phyloP scores from a whole-genome alignment of 2,113 vertebrate species.

The Dasypus novemcinctus region DNA sequence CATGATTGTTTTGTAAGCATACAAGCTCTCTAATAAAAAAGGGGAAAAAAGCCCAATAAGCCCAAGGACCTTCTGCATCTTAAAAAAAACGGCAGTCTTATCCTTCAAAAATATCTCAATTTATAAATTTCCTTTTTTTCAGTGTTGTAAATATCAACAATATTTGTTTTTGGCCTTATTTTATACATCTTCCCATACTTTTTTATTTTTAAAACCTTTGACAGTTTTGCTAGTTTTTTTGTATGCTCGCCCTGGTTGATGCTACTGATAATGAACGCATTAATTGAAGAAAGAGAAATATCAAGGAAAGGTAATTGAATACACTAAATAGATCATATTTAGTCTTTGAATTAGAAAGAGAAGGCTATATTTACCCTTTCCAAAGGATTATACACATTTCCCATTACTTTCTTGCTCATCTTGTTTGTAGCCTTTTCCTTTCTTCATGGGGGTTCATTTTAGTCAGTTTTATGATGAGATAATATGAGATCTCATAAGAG shows the following conservation, averaged over 20 bases:
- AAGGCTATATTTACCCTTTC: neutral
- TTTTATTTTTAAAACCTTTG: constrained; percentile 3
- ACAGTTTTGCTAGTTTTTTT: neutral
- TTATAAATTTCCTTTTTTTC: neutral
- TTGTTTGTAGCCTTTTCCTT: neutral
- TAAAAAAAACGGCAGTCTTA: neutral
- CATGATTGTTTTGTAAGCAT: no score
- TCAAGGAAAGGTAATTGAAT: neutral
- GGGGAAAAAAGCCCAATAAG: no score
- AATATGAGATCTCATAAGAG: constrained; percentile 10
- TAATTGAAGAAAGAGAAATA: neutral
- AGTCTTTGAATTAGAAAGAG: neutral
- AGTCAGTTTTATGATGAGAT: neutral
- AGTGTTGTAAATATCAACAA: neutral
- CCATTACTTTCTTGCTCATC: constrained; percentile 20
- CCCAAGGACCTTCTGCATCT: no score
- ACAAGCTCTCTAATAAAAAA: no score
- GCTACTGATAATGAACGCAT: neutral
- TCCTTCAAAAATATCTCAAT: neutral
- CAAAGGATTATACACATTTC: neutral
- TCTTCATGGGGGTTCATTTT: constrained; percentile 24
- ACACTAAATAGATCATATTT: neutral
- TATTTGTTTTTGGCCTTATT: neutral
- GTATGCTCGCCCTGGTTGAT: neutral
- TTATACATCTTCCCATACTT: neutral